phyloP scores from a whole-genome alignment of 1,140 invertebrate species.

The Argopecten irradians region DNA sequence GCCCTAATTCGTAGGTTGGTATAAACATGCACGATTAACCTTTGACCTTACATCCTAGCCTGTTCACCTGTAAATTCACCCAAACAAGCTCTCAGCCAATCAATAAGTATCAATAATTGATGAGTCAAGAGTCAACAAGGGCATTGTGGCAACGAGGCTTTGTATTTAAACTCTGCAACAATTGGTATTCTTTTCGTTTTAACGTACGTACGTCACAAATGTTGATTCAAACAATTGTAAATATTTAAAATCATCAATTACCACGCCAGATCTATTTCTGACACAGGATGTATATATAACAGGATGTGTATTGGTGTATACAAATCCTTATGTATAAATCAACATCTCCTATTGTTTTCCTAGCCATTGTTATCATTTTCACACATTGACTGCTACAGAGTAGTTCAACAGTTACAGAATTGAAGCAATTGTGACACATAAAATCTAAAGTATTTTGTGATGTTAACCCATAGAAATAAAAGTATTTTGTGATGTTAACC shows the following conservation, averaged over 20 bases:
- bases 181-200: not conserved
- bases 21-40: too few species aligned
- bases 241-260: not conserved
- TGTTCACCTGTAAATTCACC: slow-evolving; percentile 1
- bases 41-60: too few species aligned
- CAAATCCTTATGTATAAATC: not conserved
- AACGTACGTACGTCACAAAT: not conserved
- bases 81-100: not conserved
- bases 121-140: not conserved
- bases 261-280: not conserved
- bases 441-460: not conserved
- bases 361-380: not conserved
- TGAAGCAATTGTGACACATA: not conserved
- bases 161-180: not conserved
- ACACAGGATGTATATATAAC: not conserved
- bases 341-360: not conserved
- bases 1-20: too few species aligned
- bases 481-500: too few species aligned
- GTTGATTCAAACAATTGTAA: not conserved
- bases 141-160: not conserved
- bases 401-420: not conserved
- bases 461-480: not conserved
- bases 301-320: not conserved
- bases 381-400: not conserved
- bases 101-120: not conserved